Evolutionary conservation across 2,797 vertebrate species (phyloP).

Genomic region (Gallinago solitaria): DNA sequence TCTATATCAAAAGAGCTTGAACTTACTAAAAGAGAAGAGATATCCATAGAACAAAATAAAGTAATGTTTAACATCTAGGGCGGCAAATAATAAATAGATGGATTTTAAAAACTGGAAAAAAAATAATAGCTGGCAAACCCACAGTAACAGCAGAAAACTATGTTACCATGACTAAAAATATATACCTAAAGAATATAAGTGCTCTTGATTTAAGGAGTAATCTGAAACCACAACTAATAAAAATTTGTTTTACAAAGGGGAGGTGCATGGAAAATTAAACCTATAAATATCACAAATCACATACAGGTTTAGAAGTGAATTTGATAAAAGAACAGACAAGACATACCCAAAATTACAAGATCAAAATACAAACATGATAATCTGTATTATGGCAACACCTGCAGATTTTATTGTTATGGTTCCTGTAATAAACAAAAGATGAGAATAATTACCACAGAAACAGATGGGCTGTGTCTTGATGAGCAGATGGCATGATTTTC

Average conservation of each 20-base stretch:
- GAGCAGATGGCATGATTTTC: not conserved
- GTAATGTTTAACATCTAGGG: not conserved
- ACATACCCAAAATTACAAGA: not conserved
- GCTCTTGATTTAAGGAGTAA: not conserved
- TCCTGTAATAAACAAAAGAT: not conserved
- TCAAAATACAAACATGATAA: not conserved
- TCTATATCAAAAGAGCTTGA: not conserved
- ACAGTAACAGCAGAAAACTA: not conserved
- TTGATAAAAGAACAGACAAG: not conserved
- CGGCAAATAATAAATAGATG: not conserved
- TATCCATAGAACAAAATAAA: not conserved
- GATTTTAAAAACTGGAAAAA: not conserved
- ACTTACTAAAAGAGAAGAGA: not conserved
- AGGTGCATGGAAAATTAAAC: not conserved
- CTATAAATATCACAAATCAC: not conserved
- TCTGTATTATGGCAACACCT: not conserved
- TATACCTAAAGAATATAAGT: not conserved
- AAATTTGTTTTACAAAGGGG: not conserved
- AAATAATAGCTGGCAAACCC: not conserved
- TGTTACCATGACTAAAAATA: not conserved
- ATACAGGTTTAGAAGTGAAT: not conserved
- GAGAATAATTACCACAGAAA: not conserved
- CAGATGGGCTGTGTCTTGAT: not conserved
- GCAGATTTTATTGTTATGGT: not conserved
- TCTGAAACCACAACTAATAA: not conserved